A percentile compares a stretch with the other conserved stretches of the same genome.
These are phyloP conservation scores for Lordiphosa clarofinis DNA, from an alignment of 1,140 invertebrate species.

Conservation along the genomic window DNA sequence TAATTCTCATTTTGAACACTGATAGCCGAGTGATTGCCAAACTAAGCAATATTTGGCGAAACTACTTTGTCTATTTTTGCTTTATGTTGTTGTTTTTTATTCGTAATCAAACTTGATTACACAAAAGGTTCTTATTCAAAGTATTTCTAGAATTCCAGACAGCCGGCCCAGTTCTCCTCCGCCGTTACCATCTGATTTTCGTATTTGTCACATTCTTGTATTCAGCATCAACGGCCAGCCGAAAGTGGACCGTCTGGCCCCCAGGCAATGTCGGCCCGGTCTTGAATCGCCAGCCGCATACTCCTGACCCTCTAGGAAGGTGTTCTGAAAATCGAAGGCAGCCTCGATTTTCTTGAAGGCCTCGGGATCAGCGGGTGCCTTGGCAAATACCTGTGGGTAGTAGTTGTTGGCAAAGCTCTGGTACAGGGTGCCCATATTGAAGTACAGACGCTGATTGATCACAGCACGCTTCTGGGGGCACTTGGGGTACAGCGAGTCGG, in stretches of 20 bases:
- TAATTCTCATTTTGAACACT: too few relatives aligned
- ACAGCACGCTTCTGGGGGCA: slow-evolving; percentile 85
- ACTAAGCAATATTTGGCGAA: too few relatives aligned
- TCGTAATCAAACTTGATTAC: too few relatives aligned
- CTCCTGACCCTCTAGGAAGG: slow-evolving; percentile 84
- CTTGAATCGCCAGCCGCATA: slow-evolving; percentile 84
- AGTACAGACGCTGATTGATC: slow-evolving; percentile 87
- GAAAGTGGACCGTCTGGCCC: slow-evolving; percentile 83
- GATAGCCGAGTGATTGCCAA: too few relatives aligned
- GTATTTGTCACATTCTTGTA: slow-evolving; percentile 86
- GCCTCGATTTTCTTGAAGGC: slow-evolving; percentile 84
- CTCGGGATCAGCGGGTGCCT: slow-evolving; percentile 83
- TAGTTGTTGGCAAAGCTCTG: slow-evolving; percentile 83
- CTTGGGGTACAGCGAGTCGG: slow-evolving; percentile 85
- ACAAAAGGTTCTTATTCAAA: slow-evolving; percentile 52
- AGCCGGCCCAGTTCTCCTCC: slow-evolving; percentile 85
- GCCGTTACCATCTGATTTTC: slow-evolving; percentile 84
- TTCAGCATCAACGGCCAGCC: slow-evolving; percentile 84
- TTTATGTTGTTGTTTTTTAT: too few relatives aligned
- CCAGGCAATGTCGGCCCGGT: slow-evolving; percentile 86
- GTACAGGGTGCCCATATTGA: slow-evolving; percentile 87
- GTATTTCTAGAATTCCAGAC: slow-evolving; percentile 81
- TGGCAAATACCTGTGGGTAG: slow-evolving; percentile 86
- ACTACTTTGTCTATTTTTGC: too few relatives aligned
- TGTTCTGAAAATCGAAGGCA: slow-evolving; percentile 84